Base-by-base conservation (phyloP, 2,888 invertebrate genomes). In the Cinara cedri region DNA sequence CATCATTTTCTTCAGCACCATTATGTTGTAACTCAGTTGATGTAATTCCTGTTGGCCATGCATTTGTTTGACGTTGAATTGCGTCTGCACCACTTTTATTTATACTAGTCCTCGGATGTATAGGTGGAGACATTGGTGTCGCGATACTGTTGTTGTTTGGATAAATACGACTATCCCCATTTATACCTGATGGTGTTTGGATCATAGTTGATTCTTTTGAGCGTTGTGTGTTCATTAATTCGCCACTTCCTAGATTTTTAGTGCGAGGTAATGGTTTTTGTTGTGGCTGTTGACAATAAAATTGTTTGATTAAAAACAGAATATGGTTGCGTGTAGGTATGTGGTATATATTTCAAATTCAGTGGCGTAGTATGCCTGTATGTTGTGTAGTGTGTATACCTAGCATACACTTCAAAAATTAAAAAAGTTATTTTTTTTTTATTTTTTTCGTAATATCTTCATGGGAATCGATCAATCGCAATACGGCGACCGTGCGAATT, bases 161-260 rank as follows among this genome's bases (percentile, higher is more conserved):
- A 75, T 66, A 72, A 72, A 24, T 66, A 66, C 49, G 81, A 55
- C 14, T 13, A 16, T 68, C 71, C 65, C 46, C 54, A 26, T 26
- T 80, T 54, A 55, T 51, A n/a, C 54, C 57, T 16, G 62, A 9
- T 65, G 62, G 24, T 46, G 71, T 71, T 81, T 80, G 78, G 63
- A 80, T 44, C 24, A 42, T 42, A 42, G 54, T 16, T 1, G 65
- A 55, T n/a, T 62, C 70, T 63, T 62, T 62, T 24, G 55, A 65
- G 44, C 65, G 51, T n/a, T 51, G 54, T 42, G 4, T 44, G 42
- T 80, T 57, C 14, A 60, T 55, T 51, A 10, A 42, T 19, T 63
- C 55, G 11, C 16, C 34, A 34, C 26, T 42, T 71, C 46, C 66
- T 26, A 3, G 70, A 14, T 60, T 66, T 74, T 66, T 71, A 4